These are phyloP conservation scores for Delphinapterus leucas DNA, from an alignment of 2,113 vertebrate genomes.

Conservation along the genomic window DNA sequence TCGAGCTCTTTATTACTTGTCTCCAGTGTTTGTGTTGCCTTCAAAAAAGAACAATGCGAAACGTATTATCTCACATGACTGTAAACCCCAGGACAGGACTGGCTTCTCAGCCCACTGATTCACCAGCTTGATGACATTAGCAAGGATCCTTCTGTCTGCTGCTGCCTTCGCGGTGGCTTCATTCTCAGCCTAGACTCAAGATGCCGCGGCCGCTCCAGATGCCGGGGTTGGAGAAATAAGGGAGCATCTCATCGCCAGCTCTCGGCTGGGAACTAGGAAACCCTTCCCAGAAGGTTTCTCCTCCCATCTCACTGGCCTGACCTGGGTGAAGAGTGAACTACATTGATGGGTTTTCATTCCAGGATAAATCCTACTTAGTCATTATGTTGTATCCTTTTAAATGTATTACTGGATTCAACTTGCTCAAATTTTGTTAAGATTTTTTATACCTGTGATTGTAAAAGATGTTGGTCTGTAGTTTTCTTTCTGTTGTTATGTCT, in stretches of 20 bases:
- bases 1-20: neutral
- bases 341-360: neutral
- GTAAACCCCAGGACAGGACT: neutral
- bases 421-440: neutral
- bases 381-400: neutral
- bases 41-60: neutral
- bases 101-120: neutral
- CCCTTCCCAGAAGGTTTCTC: neutral
- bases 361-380: neutral
- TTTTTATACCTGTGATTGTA: neutral
- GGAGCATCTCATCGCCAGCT: neutral
- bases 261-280: neutral
- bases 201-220: neutral
- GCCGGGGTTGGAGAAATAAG: neutral
- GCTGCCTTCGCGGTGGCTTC: neutral
- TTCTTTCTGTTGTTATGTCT: neutral
- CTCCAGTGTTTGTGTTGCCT: neutral
- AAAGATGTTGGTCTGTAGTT: neutral
- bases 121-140: neutral
- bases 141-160: neutral
- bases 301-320: neutral
- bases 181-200: neutral
- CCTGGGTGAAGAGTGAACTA: neutral
- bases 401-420: neutral
- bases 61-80: neutral